These are phyloP conservation scores for Dendrocincla tyrannina DNA, from an alignment of 2,797 vertebrate species.

Conservation along the genomic window DNA sequence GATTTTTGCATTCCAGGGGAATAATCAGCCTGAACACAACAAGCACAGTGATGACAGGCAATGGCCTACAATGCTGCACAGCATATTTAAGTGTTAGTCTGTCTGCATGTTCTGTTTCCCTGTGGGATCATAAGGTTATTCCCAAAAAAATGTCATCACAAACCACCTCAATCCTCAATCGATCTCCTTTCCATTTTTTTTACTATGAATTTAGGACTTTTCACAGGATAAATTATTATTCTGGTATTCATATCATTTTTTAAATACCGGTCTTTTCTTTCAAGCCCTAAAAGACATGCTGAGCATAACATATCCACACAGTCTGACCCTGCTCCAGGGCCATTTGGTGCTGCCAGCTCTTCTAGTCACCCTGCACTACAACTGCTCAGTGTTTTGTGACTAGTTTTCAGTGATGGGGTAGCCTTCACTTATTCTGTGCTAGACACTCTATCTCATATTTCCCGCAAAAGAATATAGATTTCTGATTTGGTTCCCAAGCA, in stretches of 20 bases:
- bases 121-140: background rate
- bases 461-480: background rate
- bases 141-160: background rate
- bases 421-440: background rate
- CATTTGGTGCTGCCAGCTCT: background rate
- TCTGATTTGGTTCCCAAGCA: background rate
- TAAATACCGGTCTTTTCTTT: background rate
- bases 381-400: background rate
- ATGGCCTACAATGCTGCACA: background rate
- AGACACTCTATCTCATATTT: background rate
- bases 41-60: background rate
- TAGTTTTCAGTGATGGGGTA: background rate
- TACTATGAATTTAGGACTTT: background rate
- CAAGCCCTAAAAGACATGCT: background rate
- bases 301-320: too few relatives aligned
- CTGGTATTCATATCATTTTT: rapidly evolving
- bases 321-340: background rate
- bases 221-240: background rate
- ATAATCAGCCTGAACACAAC: background rate
- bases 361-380: background rate
- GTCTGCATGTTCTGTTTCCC: background rate
- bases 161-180: background rate
- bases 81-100: background rate
- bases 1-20: constrained; percentile 25
- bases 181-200: background rate